Percentiles rank a stretch among this genome's conserved stretches.
These are phyloP conservation scores for Habroteleia sp. DNA, from an alignment of 2,888 invertebrate genomes.

Conservation along the genomic window DNA sequence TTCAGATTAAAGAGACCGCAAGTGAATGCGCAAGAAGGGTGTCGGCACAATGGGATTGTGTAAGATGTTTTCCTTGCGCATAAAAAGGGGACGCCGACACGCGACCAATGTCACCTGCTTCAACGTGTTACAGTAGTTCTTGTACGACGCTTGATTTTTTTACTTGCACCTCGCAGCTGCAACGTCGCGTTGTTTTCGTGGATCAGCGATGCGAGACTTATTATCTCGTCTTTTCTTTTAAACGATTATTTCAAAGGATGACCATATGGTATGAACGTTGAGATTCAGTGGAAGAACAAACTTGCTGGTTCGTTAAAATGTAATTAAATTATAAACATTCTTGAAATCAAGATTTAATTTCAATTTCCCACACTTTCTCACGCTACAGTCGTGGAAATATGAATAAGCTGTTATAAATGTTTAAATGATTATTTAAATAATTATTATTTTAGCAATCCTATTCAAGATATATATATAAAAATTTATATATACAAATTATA, in stretches of 20 bases:
- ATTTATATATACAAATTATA: too few species aligned
- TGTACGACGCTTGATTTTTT: slow-evolving; percentile 70
- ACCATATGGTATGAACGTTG: slow-evolving; percentile 76
- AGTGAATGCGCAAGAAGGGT: slow-evolving; percentile 70
- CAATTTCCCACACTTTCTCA: slow-evolving; percentile 33
- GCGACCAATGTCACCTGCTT: slow-evolving; percentile 81
- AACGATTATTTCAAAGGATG: slow-evolving; percentile 66
- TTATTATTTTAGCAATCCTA: too few species aligned
- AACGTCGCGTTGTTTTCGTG: slow-evolving; percentile 69
- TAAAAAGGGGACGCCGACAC: slow-evolving; percentile 76
- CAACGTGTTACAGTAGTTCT: slow-evolving; percentile 67
- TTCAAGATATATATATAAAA: too few species aligned
- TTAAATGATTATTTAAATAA: too few species aligned
- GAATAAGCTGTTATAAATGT: too few species aligned
- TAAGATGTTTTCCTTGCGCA: slow-evolving; percentile 78
- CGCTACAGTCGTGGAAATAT: too few species aligned
- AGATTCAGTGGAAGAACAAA: slow-evolving; percentile 70
- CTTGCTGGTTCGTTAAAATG: slow-evolving; percentile 25
- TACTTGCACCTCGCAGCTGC: slow-evolving; percentile 72
- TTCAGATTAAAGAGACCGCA: slow-evolving; percentile 74
- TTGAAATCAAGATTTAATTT: not conserved
- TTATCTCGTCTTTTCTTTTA: slow-evolving; percentile 59
- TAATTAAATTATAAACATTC: slow-evolving; percentile 35
- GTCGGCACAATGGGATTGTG: slow-evolving; percentile 72
- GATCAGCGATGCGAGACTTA: slow-evolving; percentile 73